Evolutionary conservation across 2,113 vertebrate species (phyloP), one percentile per base, ranked within the genome.

Genomic region (Polypterus bichir): DNA sequence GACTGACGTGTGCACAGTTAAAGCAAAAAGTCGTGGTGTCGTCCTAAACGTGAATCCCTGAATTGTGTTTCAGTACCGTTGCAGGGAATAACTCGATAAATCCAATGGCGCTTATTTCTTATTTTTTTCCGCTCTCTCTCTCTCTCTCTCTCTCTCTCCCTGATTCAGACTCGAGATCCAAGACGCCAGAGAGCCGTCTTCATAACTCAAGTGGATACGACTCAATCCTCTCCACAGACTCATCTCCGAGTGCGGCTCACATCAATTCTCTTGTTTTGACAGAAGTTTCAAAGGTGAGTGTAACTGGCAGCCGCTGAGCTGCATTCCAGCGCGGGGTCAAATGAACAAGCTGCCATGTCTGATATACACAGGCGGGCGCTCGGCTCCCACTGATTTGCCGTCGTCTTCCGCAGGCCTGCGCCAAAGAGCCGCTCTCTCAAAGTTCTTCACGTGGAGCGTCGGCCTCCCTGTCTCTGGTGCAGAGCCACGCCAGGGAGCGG

Each of bases 271-370:
- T 6, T 73, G 69, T 60, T 68, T 64, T 85, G 75, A 81, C 77
- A 70, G 79, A 81, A 1, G 53, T 71, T 71, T 81, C 84, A 71
- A 70, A 86, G 83, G 90, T 91, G 76, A 76, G 80, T 64, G 71
- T 67, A 74, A 70, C 65, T 67, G 68, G 59, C 49, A 66, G 58
- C 67, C 62, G 48, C 68, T 65, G 68, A 58, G n/a, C 44, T 66
- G 48, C 67, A 73, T 81, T 79, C 64, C 68, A 70, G 67, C 72
- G 48, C 62, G 64, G 68, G 69, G 67, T 75, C 68, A 71, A 66
- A 68, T 75, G 65, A 69, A 70, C 11, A 70, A 76, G 60, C 54
- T 70, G 69, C 65, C 55, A 46, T 70, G 75, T 57, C 48, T 72
- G 68, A 58, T 65, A 52, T 65, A 58, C 69, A 61, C 69, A 68